A percentile compares a stretch with the other conserved stretches of the same genome.
These are phyloP conservation scores for Lasioglossum pauxillum DNA, from an alignment of 2,888 invertebrate genomes.

Conservation along the genomic window DNA sequence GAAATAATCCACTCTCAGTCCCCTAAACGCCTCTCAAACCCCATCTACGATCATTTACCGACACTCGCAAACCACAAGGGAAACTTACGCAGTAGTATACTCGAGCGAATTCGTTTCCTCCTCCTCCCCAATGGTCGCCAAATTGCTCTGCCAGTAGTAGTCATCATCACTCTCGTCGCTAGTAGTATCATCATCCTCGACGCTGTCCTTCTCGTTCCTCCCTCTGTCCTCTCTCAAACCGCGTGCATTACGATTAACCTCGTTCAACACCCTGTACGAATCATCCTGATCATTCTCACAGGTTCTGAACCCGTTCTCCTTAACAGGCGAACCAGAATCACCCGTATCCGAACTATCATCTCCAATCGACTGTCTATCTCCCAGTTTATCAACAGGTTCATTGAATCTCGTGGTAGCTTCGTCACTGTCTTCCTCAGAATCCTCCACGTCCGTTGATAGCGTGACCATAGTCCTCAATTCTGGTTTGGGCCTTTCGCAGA, in stretches of 20 bases:
- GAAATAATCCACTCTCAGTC: neutral
- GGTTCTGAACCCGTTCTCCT: neutral
- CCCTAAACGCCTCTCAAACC: neutral
- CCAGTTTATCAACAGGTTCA: slow-evolving; percentile 3
- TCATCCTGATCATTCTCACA: slow-evolving; percentile 35
- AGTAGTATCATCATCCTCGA: slow-evolving; percentile 85
- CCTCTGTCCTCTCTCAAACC: slow-evolving; percentile 11
- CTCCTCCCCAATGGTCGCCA: slow-evolving; percentile 90
- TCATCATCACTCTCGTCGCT: slow-evolving; percentile 81
- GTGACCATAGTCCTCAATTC: slow-evolving; percentile 1
- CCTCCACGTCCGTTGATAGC: slow-evolving; percentile 28
- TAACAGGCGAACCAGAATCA: neutral
- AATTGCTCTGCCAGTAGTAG: slow-evolving; percentile 83
- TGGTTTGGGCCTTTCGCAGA: slow-evolving; percentile 16
- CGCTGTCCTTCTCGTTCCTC: slow-evolving; percentile 71
- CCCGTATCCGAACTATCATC: slow-evolving; percentile 17
- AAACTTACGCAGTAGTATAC: slow-evolving; percentile 78
- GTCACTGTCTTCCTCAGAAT: slow-evolving; percentile 40
- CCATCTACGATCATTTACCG: neutral
- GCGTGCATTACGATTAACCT: slow-evolving; percentile 60
- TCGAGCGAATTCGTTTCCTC: slow-evolving; percentile 85
- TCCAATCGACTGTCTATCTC: neutral
- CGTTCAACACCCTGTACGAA: slow-evolving; percentile 62
- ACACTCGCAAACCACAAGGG: neutral
- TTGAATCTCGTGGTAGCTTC: slow-evolving; percentile 39